phyloP scores from a whole-genome alignment of 2,888 invertebrate genomes.

The Allacma fusca region DNA sequence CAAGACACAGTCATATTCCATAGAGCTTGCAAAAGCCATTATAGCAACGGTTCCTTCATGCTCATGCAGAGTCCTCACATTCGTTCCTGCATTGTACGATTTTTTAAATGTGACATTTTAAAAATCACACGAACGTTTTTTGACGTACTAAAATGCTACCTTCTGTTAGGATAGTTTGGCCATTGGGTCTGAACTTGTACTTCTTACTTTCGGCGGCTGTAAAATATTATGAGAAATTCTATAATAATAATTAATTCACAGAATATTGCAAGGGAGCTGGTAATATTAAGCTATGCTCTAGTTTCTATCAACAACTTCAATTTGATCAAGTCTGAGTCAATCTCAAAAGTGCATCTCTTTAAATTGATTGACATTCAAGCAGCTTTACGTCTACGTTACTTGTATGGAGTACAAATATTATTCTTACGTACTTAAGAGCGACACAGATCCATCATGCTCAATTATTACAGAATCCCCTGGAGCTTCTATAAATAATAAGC shows the following conservation, averaged over 20 bases:
- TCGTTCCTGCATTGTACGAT: conserved; percentile 38
- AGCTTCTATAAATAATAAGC: conserved; percentile 42
- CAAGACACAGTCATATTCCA: conserved; percentile 54
- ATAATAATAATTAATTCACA: conserved; percentile 1
- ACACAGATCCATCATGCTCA: conserved; percentile 54
- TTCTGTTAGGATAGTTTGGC: conserved; percentile 49
- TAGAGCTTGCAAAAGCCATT: conserved; percentile 48
- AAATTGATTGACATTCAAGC: no score
- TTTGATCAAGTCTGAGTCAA: no score
- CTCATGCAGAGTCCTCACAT: conserved; percentile 52
- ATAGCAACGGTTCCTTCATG: conserved; percentile 57
- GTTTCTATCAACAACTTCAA: no score
- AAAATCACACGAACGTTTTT: neutral
- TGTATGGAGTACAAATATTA: no score
- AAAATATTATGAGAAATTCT: no score
- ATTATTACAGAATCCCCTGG: conserved; percentile 46
- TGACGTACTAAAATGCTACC: no score
- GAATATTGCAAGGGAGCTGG: neutral
- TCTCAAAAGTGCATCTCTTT: no score
- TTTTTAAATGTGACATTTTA: no score
- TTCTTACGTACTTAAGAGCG: conserved; percentile 49
- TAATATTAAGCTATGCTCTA: no score
- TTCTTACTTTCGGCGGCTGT: conserved; percentile 26
- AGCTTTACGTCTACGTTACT: no score
- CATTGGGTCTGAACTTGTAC: conserved; percentile 56